These are phyloP conservation scores for Sapajus apella DNA, from an alignment of 2,113 vertebrate species.

Conservation along the genomic window DNA sequence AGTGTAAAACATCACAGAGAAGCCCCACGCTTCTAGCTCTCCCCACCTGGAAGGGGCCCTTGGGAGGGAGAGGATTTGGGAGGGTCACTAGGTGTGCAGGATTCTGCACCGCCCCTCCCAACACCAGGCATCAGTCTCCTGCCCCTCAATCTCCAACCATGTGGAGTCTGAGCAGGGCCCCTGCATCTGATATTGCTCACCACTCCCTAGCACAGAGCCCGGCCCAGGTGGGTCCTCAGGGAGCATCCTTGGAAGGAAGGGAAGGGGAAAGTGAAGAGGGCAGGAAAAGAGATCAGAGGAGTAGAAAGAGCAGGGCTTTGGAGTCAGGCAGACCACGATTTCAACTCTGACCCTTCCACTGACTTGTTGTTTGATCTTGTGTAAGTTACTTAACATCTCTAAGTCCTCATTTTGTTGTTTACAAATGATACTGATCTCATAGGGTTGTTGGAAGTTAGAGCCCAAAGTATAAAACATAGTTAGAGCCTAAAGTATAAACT, in stretches of 20 bases:
- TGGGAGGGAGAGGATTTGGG: neutral
- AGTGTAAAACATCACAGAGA: neutral
- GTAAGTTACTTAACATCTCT: neutral
- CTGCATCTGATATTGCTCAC: neutral
- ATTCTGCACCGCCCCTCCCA: neutral
- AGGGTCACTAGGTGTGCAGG: neutral
- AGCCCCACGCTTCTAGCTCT: neutral
- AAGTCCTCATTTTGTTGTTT: neutral
- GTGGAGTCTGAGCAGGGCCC: neutral
- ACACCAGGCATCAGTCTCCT: accelerated
- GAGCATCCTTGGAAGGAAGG: neutral
- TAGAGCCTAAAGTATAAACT: neutral
- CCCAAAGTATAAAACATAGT: neutral
- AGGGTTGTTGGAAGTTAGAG: neutral
- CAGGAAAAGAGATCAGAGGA: neutral
- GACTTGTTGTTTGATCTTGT: neutral
- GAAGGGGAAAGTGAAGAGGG: neutral
- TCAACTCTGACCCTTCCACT: neutral
- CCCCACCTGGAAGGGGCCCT: neutral
- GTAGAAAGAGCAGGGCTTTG: neutral
- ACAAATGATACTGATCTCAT: neutral
- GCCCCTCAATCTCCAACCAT: too few species aligned
- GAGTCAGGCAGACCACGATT: neutral
- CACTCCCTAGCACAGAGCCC: neutral
- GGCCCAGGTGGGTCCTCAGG: neutral